Evolutionary conservation across 2,113 vertebrate species (phyloP).

Genomic region (Pycnonotus jocosus): DNA sequence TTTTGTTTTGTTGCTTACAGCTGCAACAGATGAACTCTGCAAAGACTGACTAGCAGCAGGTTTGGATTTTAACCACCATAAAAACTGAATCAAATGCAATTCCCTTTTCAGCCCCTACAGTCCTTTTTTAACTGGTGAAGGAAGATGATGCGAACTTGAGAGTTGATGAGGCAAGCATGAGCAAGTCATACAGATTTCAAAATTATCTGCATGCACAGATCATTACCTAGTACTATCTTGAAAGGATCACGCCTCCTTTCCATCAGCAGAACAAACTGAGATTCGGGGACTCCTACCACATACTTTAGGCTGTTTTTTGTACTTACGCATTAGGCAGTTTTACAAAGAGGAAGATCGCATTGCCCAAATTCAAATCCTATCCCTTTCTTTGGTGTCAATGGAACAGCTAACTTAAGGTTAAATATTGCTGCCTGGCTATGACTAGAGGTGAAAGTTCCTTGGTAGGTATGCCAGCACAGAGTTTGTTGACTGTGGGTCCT

Average conservation of each 20-base stretch:
- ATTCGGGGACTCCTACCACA: fast-evolving
- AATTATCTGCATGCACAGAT: background rate
- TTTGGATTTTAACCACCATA: background rate
- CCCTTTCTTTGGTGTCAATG: background rate
- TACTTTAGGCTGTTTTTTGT: background rate
- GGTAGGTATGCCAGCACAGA: background rate
- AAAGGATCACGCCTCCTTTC: background rate
- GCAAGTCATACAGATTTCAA: background rate
- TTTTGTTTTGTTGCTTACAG: background rate
- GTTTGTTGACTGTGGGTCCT: background rate
- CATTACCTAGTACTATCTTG: background rate
- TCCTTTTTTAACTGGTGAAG: background rate
- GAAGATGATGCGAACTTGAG: background rate
- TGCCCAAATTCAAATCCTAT: background rate
- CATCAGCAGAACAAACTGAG: background rate
- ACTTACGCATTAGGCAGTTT: background rate
- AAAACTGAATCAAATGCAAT: background rate
- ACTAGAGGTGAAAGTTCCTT: background rate
- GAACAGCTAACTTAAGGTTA: background rate
- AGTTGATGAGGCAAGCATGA: background rate
- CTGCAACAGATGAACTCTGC: background rate
- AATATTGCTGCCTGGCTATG: background rate
- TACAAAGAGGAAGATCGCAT: background rate
- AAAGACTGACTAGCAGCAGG: background rate
- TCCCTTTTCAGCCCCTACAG: background rate